Conservation (phyloP, 2,113 vertebrate genomes). For the Isurus oxyrinchus region DNA sequence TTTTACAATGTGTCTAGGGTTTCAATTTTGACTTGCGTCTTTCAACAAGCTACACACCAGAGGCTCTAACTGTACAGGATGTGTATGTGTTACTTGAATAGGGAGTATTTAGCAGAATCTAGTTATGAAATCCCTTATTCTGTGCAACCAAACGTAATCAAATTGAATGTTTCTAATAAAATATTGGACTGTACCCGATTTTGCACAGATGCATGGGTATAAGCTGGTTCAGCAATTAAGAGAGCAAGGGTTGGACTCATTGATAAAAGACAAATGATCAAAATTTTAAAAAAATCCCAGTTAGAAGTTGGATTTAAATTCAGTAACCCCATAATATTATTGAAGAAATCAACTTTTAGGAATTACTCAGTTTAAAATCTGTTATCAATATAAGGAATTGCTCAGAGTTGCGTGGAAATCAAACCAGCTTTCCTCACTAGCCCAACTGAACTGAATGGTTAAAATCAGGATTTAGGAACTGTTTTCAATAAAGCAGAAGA, state of each 20-base stretch:
- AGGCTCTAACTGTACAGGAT: neutral
- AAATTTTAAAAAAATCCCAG: too few species aligned
- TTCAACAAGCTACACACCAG: neutral
- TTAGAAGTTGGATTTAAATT: too few species aligned
- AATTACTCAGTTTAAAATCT: too few species aligned
- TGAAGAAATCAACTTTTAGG: too few species aligned
- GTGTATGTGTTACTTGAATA: neutral
- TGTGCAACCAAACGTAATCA: neutral
- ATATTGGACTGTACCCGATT: neutral
- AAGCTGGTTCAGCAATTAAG: neutral
- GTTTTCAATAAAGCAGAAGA: neutral
- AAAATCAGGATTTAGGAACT: neutral
- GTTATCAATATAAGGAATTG: neutral
- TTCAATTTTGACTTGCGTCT: neutral
- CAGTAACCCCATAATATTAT: too few species aligned
- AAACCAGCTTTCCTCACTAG: too few species aligned
- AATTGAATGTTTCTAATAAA: neutral
- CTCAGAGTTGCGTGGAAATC: too few species aligned
- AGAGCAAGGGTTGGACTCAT: too few species aligned
- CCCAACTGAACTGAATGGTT: neutral
- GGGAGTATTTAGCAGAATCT: neutral
- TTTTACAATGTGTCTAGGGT: neutral
- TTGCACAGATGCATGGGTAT: neutral
- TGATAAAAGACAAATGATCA: too few species aligned
- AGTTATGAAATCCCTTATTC: neutral